Base-by-base conservation (phyloP, 23 tunicate genomes). In the Styela clava region DNA sequence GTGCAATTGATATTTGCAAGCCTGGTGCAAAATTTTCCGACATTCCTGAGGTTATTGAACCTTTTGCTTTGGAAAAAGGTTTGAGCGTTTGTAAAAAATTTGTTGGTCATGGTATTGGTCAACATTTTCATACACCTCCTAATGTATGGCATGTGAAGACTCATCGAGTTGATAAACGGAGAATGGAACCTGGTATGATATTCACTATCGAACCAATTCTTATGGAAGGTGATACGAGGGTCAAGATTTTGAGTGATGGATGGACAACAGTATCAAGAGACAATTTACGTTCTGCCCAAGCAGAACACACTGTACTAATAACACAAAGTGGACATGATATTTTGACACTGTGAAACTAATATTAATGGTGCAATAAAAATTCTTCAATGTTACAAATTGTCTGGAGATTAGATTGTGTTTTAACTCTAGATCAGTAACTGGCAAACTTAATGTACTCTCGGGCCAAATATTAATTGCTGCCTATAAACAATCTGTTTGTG, bases 131-230 rank as follows among this genome's bases (percentile, higher is more conserved):
- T 63, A 83, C 65, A 16, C 87, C 93, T 2, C 98, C 98, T 23
- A 64, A 87, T 69, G 77, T 93, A 2, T 77, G 72, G 28, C 98
- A 93, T 44, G 28, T 70, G 33, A n/a, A 33, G 27, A 76, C 72
- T 21, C 31, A 25, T 2, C 74, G 28, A 0, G 18, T 86, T 1
- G 71, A 37, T 22, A 68, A 67, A 23, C 62, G 33, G 16, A 20
- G 24, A 20, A 93, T 93, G 98, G 64, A 62, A 74, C 56, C 82
- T 30, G 98, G 98, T 0, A 87, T 93, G 93, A 74, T 82, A 0
- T 87, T 93, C 61, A 93, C 98, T 2, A 84, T 93, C 21, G 98
- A 93, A 62, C 98, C 98, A 2, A 93, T 93, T 69, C 24, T 93
- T 61, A 88, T 93, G 86, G 89, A 93, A 51, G 89, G 98, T 26